Evolutionary conservation across 92 coral and sea anemone species (phyloP), one percentile per base, ranked within the genome.

Genomic region (Epizoanthus scotinus): DNA sequence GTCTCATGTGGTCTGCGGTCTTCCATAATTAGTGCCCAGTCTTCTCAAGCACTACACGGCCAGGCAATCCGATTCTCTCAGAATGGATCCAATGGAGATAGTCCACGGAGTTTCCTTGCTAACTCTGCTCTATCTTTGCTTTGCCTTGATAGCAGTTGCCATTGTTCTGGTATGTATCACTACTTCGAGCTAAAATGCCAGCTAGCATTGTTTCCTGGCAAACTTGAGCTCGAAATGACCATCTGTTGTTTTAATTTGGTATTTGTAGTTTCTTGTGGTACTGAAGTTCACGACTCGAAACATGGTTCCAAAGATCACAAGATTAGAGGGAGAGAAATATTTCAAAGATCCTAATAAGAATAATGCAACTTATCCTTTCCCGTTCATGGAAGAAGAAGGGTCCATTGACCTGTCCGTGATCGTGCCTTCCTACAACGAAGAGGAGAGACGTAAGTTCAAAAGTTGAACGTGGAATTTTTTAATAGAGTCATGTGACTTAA

Each of bases 351-450:
- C 99, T 25, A 90, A 89, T 87, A 92, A 93, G 81, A 87, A 93
- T 26, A 91, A 93, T 86, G 91, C 93, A 59, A 93, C 91, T 47
- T 93, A 90, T 86, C 85, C 94, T 7, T 95, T 95, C 84, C 99
- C 99, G 56, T 89, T 86, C 70, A 88, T 93, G 96, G 98, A 92
- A 68, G 96, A 91, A 82, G 98, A 91, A 58, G 94, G 98, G 5
- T 91, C 94, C 8, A 63, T 93, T 49, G 99, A 95, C 73, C 67
- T 95, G 15, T 93, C 99, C 0, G 78, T 95, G 40, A 86, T 95
- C 28, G 98, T 95, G 8, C 99, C 99, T 8, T 90, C 99, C 4
- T 95, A 91, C 88, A 95, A 95, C 71, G 99, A 95, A 60, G 98
- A 95, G 58, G 93, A 91, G 24, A 89, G 99, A 82, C 79, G 99